Base-by-base conservation (phyloP, 2,888 invertebrate genomes). In the Orthonychiurus folsomi region DNA sequence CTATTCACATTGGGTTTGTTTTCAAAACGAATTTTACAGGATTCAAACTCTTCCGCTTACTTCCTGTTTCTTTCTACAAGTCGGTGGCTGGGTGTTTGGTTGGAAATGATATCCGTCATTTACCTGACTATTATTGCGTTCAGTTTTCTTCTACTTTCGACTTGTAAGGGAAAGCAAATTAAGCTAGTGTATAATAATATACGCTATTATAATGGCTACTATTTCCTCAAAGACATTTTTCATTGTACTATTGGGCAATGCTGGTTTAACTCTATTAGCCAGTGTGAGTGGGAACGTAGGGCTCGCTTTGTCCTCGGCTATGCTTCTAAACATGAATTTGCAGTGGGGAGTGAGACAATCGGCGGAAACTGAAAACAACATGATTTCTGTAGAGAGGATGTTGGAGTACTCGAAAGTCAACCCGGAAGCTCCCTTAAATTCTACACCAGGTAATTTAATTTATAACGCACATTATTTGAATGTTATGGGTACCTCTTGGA, bases 1-100 rank as follows among this genome's bases (percentile, higher is more conserved):
- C n/a, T 15, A 47, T 12, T 47, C 15, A 12, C 15, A 47, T 15
- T 12, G 12, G 12, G 48, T 58, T 50, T 53, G n/a, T n/a, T n/a
- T n/a, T n/a, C n/a, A n/a, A n/a, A n/a, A n/a, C n/a, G n/a, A n/a
- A 50, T 37, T 59, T 62, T 53, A 18, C 25, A 71, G 65, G 66
- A 72, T 50, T 28, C 62, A 2, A 93, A 96, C 75, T 90, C 93
- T 60, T 88, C 94, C 1, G 88, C 95, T 3, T 96, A 91, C 88
- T 95, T 86, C 76, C 80, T 92, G 74, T 93, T 93, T 77, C 85
- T 97, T 61, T 84, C 89, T 0, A 87, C 90, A 3, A 89, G 90
- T 21, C 85, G 95, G 66, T 94, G 96, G 72, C 93, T 97, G 75
- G 95, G 93, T 0, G 89, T 93, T 74, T 90, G 90, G 84, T 79